These are phyloP conservation scores for Dissostichus mawsoni DNA, from an alignment of 2,113 vertebrate species.

Conservation along the genomic window DNA sequence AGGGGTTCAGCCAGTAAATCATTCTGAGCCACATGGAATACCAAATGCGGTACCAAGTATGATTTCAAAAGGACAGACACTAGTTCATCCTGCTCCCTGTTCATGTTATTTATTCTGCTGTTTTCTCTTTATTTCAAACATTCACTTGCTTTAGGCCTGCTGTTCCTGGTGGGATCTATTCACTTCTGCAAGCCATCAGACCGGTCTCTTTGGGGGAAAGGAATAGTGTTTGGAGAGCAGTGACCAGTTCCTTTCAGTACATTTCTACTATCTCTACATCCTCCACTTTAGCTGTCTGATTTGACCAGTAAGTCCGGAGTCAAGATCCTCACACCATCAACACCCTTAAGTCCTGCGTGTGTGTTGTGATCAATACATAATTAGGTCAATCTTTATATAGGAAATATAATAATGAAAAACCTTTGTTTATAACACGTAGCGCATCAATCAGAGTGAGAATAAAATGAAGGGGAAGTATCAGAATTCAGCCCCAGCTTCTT, in stretches of 20 bases:
- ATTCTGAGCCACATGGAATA: not conserved
- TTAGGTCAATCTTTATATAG: slow-evolving; percentile 32
- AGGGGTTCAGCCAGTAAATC: not conserved
- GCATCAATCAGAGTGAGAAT: too few relatives aligned
- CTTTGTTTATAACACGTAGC: slow-evolving; percentile 37
- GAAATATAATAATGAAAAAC: slow-evolving; percentile 48
- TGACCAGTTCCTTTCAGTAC: slow-evolving; percentile 2
- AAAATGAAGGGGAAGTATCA: not conserved
- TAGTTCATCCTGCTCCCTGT: not conserved
- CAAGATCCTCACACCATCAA: too few relatives aligned
- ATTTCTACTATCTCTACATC: not conserved
- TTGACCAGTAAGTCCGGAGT: too few relatives aligned
- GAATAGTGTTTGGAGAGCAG: not conserved
- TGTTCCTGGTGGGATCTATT: too few relatives aligned
- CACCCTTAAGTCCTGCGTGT: not conserved
- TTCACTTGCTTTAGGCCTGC: too few relatives aligned
- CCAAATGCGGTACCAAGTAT: not conserved
- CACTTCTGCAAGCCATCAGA: too few relatives aligned
- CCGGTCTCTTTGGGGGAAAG: not conserved
- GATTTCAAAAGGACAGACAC: not conserved
- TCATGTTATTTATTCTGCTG: too few relatives aligned
- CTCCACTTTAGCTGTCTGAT: too few relatives aligned
- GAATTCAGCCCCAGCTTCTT: not conserved
- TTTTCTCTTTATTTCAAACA: too few relatives aligned
- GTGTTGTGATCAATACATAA: slow-evolving; percentile 58